These are phyloP conservation scores for Hypothenemus hampei DNA, from an alignment of 1,140 invertebrate genomes.

Conservation along the genomic window DNA sequence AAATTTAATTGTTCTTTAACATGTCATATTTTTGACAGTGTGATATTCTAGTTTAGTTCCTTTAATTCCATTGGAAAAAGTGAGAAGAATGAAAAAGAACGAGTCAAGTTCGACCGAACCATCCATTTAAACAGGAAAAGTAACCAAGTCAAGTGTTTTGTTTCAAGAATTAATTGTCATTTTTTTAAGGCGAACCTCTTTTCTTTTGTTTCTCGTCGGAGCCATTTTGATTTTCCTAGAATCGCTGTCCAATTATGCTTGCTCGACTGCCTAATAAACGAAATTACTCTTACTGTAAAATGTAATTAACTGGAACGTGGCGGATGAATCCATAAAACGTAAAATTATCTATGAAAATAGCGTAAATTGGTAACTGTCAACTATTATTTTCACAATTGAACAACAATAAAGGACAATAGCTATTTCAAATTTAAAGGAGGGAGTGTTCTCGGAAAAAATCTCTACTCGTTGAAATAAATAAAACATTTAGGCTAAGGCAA, in stretches of 20 bases:
- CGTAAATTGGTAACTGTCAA: no score
- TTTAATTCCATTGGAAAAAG: no score
- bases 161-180: slow-evolving; percentile 43
- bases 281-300: slow-evolving; percentile 51
- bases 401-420: no score
- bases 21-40: no score
- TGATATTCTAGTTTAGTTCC: no score
- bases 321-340: slow-evolving; percentile 13
- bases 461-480: slow-evolving; percentile 20
- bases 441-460: not conserved
- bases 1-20: no score
- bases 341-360: no score
- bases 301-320: slow-evolving; percentile 36
- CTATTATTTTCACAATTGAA: not conserved
- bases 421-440: no score
- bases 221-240: slow-evolving; percentile 43
- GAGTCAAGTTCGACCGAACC: slow-evolving; percentile 26
- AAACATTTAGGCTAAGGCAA: slow-evolving; percentile 36
- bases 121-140: slow-evolving; percentile 11
- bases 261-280: slow-evolving; percentile 40
- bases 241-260: slow-evolving; percentile 40
- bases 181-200: slow-evolving; percentile 36
- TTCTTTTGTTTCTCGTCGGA: slow-evolving; percentile 39
- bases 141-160: slow-evolving; percentile 37
- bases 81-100: no score